Evolutionary conservation across 2,113 vertebrate genomes (phyloP), one percentile per base, ranked within the genome.

Genomic region (Spheniscus mendiculus): DNA sequence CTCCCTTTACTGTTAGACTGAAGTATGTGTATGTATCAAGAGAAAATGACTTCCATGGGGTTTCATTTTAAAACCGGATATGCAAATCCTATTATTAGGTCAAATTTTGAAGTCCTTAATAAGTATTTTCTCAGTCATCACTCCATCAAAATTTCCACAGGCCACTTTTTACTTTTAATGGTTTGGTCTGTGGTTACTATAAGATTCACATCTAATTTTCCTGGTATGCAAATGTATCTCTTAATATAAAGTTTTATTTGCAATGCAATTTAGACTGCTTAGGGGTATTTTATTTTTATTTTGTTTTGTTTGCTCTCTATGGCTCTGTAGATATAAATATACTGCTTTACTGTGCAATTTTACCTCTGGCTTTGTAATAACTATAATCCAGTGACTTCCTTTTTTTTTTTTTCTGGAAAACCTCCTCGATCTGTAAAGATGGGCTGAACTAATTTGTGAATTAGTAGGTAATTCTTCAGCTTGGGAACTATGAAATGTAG

Each of bases 161-260:
- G 32, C 25, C 40, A 49, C 40, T 72, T 85, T 92, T 84, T 87
- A 44, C 59, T 79, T 81, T 69, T 76, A 91, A 58, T 69, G 61
- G 20, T 93, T 96, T 92, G 58, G 69, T 89, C 47, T 89, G 45
- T 82, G 11, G 12, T 92, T 87, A 53, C 45, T 85, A 6, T 58
- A 70, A 94, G 47, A 94, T 95, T 47, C 63, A 83, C n/a, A 74
- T 73, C 49, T 65, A 90, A 71, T 93, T 96, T 95, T 96, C 66
- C 67, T 83, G 84, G 18, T 80, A 87, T 96, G 77, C 66, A 91
- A 96, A 97, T 84, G 15, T 74, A 93, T 76, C 62, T 76, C 89
- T 95, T 96, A 82, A 79, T 90, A 83, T 69, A 82, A 95, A 85
- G 56, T 95, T 86, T 94, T 94, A 96, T 93, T 88, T 95, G 92